A percentile compares a stretch with the other conserved stretches of the same genome.
These are phyloP conservation scores for Serranus cabrilla DNA, from an alignment of 2,797 vertebrate genomes.

Conservation along the genomic window DNA sequence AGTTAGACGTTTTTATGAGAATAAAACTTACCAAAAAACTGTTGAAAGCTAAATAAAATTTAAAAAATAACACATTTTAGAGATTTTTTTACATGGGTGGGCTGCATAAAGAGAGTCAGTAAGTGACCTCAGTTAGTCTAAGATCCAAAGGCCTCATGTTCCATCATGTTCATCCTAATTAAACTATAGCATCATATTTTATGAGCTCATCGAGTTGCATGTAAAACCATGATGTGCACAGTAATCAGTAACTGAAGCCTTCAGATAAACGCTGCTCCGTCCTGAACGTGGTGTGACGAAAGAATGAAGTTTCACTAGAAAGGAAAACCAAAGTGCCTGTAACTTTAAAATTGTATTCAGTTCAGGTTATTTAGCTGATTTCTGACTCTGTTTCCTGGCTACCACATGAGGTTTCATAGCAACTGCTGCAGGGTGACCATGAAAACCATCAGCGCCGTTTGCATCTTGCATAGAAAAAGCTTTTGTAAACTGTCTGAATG, in stretches of 20 bases:
- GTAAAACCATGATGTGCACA: conserved; percentile 57
- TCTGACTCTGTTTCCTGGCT: not conserved
- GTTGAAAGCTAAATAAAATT: conserved; percentile 2
- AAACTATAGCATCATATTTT: conserved; percentile 53
- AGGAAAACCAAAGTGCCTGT: not conserved
- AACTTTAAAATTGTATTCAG: not conserved
- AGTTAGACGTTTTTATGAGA: not conserved
- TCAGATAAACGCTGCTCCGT: conserved; percentile 14
- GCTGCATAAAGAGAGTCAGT: not conserved
- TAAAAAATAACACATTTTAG: not conserved
- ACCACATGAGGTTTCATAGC: not conserved
- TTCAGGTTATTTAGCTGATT: not conserved
- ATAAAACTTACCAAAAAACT: not conserved
- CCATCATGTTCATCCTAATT: conserved; percentile 14
- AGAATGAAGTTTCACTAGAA: conserved; percentile 2
- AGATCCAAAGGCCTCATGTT: conserved; percentile 25
- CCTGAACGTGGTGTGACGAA: not conserved
- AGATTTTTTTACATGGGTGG: not conserved
- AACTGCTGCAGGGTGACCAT: not conserved
- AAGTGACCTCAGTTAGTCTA: conserved; percentile 11
- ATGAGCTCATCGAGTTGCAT: conserved; percentile 54
- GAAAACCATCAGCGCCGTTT: not conserved
- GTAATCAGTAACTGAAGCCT: conserved; percentile 45
- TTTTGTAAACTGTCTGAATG: conserved; percentile 3
- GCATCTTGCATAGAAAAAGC: not conserved